phyloP scores from a whole-genome alignment of 2,113 vertebrate genomes.

The Holacanthus passer region DNA sequence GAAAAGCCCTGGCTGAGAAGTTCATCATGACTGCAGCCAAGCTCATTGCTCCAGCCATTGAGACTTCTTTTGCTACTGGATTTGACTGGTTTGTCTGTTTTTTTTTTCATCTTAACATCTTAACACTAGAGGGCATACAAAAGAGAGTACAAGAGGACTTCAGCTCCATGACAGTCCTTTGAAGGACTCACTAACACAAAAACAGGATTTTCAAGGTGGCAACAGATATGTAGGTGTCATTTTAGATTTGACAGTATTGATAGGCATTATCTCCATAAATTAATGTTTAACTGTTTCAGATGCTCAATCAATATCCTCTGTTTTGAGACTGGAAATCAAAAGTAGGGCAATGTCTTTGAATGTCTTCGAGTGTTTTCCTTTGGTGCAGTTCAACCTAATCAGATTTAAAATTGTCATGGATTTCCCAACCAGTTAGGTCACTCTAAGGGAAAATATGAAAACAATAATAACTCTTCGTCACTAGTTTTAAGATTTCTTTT shows the following conservation, averaged over 20 bases:
- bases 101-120: not conserved
- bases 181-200: not conserved
- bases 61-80: constrained; percentile 92
- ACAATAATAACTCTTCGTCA: not conserved
- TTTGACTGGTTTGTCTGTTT: constrained; percentile 92
- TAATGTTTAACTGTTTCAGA: not conserved
- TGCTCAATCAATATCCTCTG: not conserved
- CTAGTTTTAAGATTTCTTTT: not conserved
- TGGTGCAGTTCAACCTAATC: not conserved
- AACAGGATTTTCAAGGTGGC: not conserved
- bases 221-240: not conserved
- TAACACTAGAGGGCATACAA: constrained; percentile 16
- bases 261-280: not conserved
- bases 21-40: constrained; percentile 98
- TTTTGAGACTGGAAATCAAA: not conserved
- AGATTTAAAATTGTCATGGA: not conserved
- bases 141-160: not conserved
- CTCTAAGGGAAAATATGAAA: not conserved
- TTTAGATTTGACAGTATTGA: not conserved
- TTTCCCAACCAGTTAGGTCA: not conserved
- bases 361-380: not conserved
- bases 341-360: not conserved
- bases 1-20: constrained; percentile 94
- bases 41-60: constrained; percentile 94
- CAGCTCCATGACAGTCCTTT: not conserved